A percentile compares a stretch with the other conserved stretches of the same genome.
Conservation (phyloP, 2,888 invertebrate species). For the Volucella inanis region DNA sequence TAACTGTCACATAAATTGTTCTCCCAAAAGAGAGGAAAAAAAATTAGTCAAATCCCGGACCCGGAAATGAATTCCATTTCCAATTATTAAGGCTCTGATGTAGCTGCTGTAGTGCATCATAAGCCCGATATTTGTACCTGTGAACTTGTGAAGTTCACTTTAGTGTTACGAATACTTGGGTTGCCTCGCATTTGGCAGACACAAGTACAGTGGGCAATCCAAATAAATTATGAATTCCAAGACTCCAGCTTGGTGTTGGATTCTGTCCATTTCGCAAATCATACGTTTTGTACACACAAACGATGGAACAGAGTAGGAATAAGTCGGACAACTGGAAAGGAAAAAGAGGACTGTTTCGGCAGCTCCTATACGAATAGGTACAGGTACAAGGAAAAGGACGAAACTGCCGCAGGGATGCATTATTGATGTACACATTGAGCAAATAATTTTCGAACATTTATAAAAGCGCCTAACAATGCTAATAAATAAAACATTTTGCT, state of each 20-base stretch:
- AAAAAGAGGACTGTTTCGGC: conserved; percentile 29
- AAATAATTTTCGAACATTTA: conserved; percentile 77
- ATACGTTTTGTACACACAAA: conserved; percentile 42
- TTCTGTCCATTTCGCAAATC: conserved; percentile 71
- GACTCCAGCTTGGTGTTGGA: conserved; percentile 61
- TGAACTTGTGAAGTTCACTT: conserved; percentile 68
- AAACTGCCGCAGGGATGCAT: conserved; percentile 71
- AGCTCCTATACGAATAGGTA: conserved; percentile 21
- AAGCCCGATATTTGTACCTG: conserved; percentile 58
- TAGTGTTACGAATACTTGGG: conserved; percentile 18
- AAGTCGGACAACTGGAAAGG: conserved; percentile 8
- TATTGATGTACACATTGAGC: conserved; percentile 77
- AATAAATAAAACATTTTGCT: conserved; percentile 78
- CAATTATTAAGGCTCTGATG: conserved; percentile 67
- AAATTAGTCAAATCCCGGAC: conserved; percentile 52
- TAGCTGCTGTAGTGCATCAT: conserved; percentile 48
- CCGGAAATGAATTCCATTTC: conserved; percentile 70
- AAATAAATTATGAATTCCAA: conserved; percentile 68
- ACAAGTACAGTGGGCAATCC: conserved; percentile 44
- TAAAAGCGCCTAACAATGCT: conserved; percentile 77
- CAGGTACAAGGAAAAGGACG: conserved; percentile 70
- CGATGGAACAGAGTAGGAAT: conserved; percentile 34
- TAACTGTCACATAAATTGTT: conserved; percentile 72
- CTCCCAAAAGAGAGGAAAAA: background rate
- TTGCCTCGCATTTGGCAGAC: conserved; percentile 12